Base-by-base conservation (phyloP, 2,888 invertebrate genomes). In the Habroteleia sp. region DNA sequence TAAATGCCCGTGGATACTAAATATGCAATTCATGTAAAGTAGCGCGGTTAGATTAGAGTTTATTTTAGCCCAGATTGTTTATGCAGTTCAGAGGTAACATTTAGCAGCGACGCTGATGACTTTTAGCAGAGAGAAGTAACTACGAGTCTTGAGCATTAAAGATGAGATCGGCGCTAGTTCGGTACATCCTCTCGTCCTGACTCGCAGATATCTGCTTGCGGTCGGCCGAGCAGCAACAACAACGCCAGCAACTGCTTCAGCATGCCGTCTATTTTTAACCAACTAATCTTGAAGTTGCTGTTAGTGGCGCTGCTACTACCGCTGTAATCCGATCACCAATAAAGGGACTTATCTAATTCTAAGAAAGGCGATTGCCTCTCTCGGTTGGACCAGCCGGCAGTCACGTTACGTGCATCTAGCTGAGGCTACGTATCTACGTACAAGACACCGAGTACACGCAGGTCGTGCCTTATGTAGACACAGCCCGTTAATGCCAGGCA, bases 261-360 rank as follows among this genome's bases (percentile, higher is more conserved):
- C 69, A 52, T 69, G 29, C 58, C 50, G 73, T 80, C 79, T 84
- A 84, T 83, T 84, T 83, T 84, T 82, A 82, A 79, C 79, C 79
- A 77, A 78, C 74, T 81, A 83, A 79, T 84, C 85, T 84, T 84
- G 84, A 84, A 84, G 83, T 84, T 84, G 81, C 74, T 69, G 77
- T 73, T 73, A 62, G 58, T 75, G 75, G 60, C 71, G 72, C 72
- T 69, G 74, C 77, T 73, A 78, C 77, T 78, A 71, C 79, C 72
- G 76, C 80, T 77, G 80, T 80, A 83, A 84, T 84, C 80, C 83
- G 82, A 84, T 84, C 83, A 81, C 83, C 82, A 83, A 83, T 82
- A 83, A 83, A 83, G 79, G 79, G 81, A 82, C 81, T 84, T 84
- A 84, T 83, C 82, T 82, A 82, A 84, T 85, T 84, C 84, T 79